Percentiles rank a stretch among this genome's conserved stretches.
These are phyloP conservation scores for Pseudorhombus dupliciocellatus DNA, from an alignment of 2,113 vertebrate genomes.

Conservation along the genomic window DNA sequence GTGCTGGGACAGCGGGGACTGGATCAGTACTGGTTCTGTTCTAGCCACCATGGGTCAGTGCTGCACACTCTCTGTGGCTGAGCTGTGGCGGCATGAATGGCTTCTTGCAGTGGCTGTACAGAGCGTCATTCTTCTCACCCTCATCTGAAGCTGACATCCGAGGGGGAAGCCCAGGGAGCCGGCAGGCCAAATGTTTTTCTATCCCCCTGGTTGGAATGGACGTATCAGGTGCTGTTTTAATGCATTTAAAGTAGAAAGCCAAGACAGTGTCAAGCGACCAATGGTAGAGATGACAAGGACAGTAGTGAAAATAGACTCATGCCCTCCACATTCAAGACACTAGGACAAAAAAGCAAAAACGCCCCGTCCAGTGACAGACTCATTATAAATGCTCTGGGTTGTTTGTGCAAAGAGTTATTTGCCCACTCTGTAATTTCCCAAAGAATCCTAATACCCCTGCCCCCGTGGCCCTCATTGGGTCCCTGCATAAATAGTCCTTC, in stretches of 20 bases:
- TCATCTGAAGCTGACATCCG: slow-evolving; percentile 77
- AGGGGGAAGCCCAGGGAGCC: slow-evolving; percentile 78
- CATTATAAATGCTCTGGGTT: slow-evolving; percentile 78
- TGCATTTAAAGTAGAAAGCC: slow-evolving; percentile 78
- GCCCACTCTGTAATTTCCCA: slow-evolving; percentile 79
- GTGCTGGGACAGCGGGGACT: slow-evolving; percentile 61
- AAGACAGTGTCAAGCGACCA: slow-evolving; percentile 71
- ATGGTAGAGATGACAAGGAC: slow-evolving; percentile 71
- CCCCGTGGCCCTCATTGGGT: slow-evolving; percentile 46
- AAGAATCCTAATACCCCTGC: slow-evolving; percentile 79
- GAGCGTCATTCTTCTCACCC: slow-evolving; percentile 81
- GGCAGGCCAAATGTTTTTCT: slow-evolving; percentile 79
- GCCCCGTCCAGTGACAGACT: slow-evolving; percentile 73
- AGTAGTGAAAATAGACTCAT: slow-evolving; percentile 70
- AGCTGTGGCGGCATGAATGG: slow-evolving; percentile 75
- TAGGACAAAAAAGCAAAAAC: slow-evolving; percentile 68
- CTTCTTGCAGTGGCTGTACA: slow-evolving; percentile 79
- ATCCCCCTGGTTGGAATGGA: slow-evolving; percentile 77
- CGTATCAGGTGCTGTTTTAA: slow-evolving; percentile 84
- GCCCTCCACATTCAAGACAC: slow-evolving; percentile 20
- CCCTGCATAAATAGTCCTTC: slow-evolving; percentile 67
- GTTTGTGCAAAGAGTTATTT: slow-evolving; percentile 79
- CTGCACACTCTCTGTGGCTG: slow-evolving; percentile 63
- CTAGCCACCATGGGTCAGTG: slow-evolving; percentile 63
- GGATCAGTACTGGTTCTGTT: slow-evolving; percentile 79